phyloP scores from a whole-genome alignment of 1,140 invertebrate species.

The Rhizoglyphus robini region DNA sequence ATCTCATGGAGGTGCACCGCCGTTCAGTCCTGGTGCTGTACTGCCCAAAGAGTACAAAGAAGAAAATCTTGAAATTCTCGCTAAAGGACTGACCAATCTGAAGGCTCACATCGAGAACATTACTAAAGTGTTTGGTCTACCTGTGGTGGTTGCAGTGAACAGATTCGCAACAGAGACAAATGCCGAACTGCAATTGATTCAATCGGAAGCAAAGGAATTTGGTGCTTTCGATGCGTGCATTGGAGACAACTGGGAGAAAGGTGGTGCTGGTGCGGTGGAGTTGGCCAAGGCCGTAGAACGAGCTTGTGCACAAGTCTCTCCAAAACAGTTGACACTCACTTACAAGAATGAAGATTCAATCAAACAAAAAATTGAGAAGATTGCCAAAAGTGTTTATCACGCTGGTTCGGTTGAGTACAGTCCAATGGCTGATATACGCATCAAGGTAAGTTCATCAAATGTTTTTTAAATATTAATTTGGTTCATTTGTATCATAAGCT shows the following conservation, averaged over 20 bases:
- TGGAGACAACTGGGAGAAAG: conserved; percentile 77
- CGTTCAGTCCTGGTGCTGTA: conserved; percentile 66
- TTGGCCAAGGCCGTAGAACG: conserved; percentile 72
- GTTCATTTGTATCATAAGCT: too few relatives aligned
- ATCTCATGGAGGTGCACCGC: conserved; percentile 95
- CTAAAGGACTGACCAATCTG: conserved; percentile 76
- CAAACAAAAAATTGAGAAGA: conserved; percentile 67
- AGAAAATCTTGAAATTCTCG: conserved; percentile 67
- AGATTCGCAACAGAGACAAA: conserved; percentile 66
- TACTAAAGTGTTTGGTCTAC: conserved; percentile 65
- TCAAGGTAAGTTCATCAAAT: too few relatives aligned
- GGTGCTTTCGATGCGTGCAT: conserved; percentile 77
- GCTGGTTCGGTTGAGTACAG: conserved; percentile 66
- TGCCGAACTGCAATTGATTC: conserved; percentile 67
- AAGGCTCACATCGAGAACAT: conserved; percentile 89
- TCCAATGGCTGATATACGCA: conserved; percentile 44
- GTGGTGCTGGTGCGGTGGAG: conserved; percentile 68
- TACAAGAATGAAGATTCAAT: conserved; percentile 54
- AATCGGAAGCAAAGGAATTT: conserved; percentile 49
- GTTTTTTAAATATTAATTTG: too few relatives aligned
- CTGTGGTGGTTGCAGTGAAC: conserved; percentile 92
- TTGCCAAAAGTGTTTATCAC: conserved; percentile 92
- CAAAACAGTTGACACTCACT: conserved; percentile 52
- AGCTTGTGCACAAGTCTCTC: conserved; percentile 45
- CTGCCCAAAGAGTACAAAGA: conserved; percentile 67